phyloP scores from a whole-genome alignment of 2,797 vertebrate species.

The Pangasius mekongensis region DNA sequence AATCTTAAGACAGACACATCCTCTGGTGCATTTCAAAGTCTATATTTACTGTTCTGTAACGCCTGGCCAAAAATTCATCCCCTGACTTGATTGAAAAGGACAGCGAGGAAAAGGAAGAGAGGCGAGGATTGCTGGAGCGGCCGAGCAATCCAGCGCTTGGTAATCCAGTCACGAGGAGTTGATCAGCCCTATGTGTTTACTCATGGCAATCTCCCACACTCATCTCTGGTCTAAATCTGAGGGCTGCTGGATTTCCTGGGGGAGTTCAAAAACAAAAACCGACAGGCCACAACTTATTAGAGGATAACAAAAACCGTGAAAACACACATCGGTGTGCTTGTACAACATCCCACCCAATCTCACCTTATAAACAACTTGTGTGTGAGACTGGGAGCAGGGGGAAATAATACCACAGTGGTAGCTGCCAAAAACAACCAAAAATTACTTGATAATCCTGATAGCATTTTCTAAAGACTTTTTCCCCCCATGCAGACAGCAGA shows the following conservation, averaged over 20 bases:
- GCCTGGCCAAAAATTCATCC: slow-evolving; percentile 41
- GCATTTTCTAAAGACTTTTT: slow-evolving; percentile 83
- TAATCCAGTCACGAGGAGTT: slow-evolving; percentile 62
- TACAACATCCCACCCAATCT: slow-evolving; percentile 62
- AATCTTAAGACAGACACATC: slow-evolving; percentile 36
- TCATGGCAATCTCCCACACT: slow-evolving; percentile 63
- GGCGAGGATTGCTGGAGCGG: slow-evolving; percentile 39
- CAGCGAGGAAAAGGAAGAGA: slow-evolving; percentile 39
- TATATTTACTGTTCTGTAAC: slow-evolving; percentile 53
- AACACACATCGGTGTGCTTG: slow-evolving; percentile 61
- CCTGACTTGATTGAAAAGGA: slow-evolving; percentile 48
- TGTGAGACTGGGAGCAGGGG: slow-evolving; percentile 45
- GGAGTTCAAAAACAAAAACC: slow-evolving; percentile 64
- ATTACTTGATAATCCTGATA: slow-evolving; percentile 88
- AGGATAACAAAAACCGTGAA: slow-evolving; percentile 65
- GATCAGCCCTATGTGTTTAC: slow-evolving; percentile 65
- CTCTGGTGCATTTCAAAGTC: slow-evolving; percentile 23
- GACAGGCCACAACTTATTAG: slow-evolving; percentile 69
- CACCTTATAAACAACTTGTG: slow-evolving; percentile 61
- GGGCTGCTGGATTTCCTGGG: slow-evolving; percentile 63
- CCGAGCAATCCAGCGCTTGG: slow-evolving; percentile 54
- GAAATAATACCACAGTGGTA: slow-evolving; percentile 46
- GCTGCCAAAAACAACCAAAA: slow-evolving; percentile 79
- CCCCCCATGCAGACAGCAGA: slow-evolving; percentile 85
- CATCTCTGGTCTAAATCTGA: slow-evolving; percentile 62